These are phyloP conservation scores for Chaitophorus viminalis DNA, from an alignment of 2,888 invertebrate genomes.

Conservation along the genomic window DNA sequence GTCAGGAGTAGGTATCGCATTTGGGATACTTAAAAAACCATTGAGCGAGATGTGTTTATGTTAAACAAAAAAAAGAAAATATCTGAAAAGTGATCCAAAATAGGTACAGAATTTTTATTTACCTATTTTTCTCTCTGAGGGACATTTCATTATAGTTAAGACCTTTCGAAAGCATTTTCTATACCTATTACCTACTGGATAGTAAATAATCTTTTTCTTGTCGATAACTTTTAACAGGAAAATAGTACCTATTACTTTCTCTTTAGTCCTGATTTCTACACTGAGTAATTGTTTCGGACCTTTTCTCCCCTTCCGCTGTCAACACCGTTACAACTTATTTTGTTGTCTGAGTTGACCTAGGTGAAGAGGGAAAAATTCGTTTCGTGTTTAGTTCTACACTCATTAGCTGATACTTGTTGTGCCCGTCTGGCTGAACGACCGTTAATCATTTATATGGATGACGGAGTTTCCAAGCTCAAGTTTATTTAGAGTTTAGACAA, in stretches of 20 bases:
- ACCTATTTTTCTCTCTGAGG: neutral
- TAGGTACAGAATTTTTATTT: neutral
- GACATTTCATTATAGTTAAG: neutral
- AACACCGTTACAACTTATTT: constrained; percentile 27
- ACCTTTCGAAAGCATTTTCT: neutral
- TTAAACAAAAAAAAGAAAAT: neutral
- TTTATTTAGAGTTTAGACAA: neutral
- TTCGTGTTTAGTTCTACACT: constrained; percentile 25
- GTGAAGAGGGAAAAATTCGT: neutral
- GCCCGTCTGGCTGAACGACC: neutral
- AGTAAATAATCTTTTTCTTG: constrained; percentile 32
- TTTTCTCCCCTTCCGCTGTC: neutral
- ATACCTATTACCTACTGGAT: no score
- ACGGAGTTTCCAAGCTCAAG: neutral
- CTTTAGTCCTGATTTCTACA: constrained; percentile 17
- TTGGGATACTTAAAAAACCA: neutral
- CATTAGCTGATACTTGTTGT: constrained; percentile 3
- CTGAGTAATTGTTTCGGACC: constrained; percentile 33
- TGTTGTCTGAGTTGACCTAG: neutral
- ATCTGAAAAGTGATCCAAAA: neutral
- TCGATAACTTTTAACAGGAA: constrained; percentile 38
- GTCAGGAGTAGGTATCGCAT: neutral
- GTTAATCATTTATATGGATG: constrained; percentile 38
- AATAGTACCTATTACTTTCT: constrained; percentile 16
- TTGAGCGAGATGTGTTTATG: neutral